A percentile compares a stretch with the other conserved stretches of the same genome.
These are phyloP conservation scores for Drepana arcuata DNA, from an alignment of 1,140 invertebrate genomes.

Conservation along the genomic window DNA sequence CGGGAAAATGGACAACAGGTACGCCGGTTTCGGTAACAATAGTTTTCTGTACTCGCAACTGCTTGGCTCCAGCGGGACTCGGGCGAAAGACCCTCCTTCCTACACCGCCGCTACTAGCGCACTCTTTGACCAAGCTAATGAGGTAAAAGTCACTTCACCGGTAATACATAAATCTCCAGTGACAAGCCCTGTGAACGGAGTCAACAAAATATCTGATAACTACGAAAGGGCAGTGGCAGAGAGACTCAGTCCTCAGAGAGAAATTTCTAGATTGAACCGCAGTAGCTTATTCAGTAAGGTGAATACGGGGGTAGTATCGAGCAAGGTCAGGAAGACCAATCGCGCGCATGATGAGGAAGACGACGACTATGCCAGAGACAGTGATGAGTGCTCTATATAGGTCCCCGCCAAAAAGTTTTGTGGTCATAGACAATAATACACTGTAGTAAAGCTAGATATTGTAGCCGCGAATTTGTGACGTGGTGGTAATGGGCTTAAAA, in stretches of 20 bases:
- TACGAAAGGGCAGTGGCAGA: conserved; percentile 61
- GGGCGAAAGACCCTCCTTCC: conserved; percentile 51
- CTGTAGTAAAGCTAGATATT: too few species aligned
- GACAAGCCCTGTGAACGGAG: conserved; percentile 57
- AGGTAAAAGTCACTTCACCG: conserved; percentile 30
- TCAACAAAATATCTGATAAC: conserved; percentile 68
- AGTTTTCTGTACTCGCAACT: conserved; percentile 67
- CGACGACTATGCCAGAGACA: conserved; percentile 73
- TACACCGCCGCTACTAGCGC: conserved; percentile 50
- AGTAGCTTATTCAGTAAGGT: conserved; percentile 65
- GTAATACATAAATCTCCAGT: conserved; percentile 39
- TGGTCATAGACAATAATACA: conserved; percentile 6
- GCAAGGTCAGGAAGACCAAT: conserved; percentile 40
- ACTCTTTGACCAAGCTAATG: conserved; percentile 31
- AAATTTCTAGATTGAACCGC: conserved; percentile 44
- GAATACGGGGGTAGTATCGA: conserved; percentile 50
- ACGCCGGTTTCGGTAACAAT: conserved; percentile 49
- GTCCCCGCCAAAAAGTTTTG: conserved; percentile 6
- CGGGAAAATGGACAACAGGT: conserved; percentile 56
- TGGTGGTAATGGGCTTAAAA: too few species aligned
- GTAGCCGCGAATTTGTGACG: too few species aligned
- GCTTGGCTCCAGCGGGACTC: conserved; percentile 40
- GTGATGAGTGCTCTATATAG: conserved; percentile 74
- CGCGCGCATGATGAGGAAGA: conserved; percentile 57
- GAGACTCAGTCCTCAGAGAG: conserved; percentile 48